These are phyloP conservation scores for Saccopteryx bilineata DNA, from an alignment of 2,113 vertebrate species.

Conservation along the genomic window DNA sequence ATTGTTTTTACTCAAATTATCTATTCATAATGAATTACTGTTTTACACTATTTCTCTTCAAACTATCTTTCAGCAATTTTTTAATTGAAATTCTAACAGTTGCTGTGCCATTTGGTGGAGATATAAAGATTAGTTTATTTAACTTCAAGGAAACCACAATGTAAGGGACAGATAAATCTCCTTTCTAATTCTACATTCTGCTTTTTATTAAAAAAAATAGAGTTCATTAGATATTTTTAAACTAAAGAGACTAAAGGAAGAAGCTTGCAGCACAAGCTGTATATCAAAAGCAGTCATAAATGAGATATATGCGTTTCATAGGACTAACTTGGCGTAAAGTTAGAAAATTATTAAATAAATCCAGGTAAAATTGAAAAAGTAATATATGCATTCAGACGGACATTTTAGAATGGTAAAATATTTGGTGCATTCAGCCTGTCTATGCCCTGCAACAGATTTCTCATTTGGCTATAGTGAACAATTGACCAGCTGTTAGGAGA, in stretches of 20 bases:
- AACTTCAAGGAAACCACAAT: neutral
- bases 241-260: neutral
- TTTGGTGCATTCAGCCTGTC: conserved; percentile 61
- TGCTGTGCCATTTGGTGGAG: neutral
- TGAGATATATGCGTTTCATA: conserved; percentile 18
- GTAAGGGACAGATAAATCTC: neutral
- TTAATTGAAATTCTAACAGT: neutral
- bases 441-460: conserved; percentile 72
- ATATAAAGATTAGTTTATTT: conserved; percentile 24
- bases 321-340: conserved; percentile 11
- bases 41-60: neutral
- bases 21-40: neutral
- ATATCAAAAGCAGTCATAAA: conserved; percentile 47
- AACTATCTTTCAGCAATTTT: neutral
- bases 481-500: conserved; percentile 70
- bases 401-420: conserved; percentile 45
- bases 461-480: conserved; percentile 73
- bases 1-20: neutral
- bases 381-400: conserved; percentile 53
- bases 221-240: conserved; percentile 16
- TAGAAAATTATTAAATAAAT: conserved; percentile 64
- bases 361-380: conserved; percentile 42
- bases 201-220: neutral
- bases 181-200: conserved; percentile 5
- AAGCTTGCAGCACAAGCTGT: neutral